These are phyloP conservation scores for Pterobdella sp. DNA, from an alignment of 2,888 invertebrate species.

Conservation along the genomic window DNA sequence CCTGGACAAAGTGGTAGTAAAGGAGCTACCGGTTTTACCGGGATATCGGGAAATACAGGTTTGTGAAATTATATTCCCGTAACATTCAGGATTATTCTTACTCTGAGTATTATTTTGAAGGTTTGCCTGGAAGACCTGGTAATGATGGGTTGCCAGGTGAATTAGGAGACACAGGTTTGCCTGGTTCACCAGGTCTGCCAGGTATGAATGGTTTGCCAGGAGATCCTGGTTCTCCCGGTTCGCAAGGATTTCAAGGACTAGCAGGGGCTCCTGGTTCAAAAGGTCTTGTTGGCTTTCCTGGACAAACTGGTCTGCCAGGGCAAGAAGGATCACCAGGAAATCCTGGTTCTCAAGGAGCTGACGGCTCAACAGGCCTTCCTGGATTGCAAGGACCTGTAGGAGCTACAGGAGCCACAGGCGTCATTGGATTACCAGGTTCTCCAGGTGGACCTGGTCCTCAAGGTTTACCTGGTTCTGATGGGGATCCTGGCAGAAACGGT, in stretches of 20 bases:
- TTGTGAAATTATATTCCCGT: no score
- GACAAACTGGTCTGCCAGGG: constrained; percentile 31
- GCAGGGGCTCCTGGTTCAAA: constrained; percentile 7
- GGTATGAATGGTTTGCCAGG: constrained; percentile 13
- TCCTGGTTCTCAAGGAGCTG: neutral
- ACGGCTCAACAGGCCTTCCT: constrained; percentile 30
- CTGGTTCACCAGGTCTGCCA: constrained; percentile 21
- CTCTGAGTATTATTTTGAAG: no score
- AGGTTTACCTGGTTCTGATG: constrained; percentile 28
- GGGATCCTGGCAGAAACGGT: constrained; percentile 19
- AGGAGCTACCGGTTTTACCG: constrained; percentile 20
- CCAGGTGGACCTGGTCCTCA: constrained; percentile 24
- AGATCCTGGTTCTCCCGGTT: constrained; percentile 18
- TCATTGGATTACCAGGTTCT: constrained; percentile 17
- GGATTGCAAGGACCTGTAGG: constrained; percentile 6
- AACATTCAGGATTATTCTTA: no score
- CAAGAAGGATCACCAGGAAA: constrained; percentile 13
- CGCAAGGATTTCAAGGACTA: neutral
- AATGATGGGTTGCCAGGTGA: neutral
- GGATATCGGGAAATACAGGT: neutral
- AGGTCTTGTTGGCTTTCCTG: constrained; percentile 8
- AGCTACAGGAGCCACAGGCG: neutral
- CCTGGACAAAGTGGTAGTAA: constrained; percentile 13
- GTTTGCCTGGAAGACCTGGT: neutral
- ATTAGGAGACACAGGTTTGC: neutral